A percentile compares a stretch with the other conserved stretches of the same genome.
Evolutionary conservation across 2,797 vertebrate species (phyloP).

Genomic region (Psittacula echo): DNA sequence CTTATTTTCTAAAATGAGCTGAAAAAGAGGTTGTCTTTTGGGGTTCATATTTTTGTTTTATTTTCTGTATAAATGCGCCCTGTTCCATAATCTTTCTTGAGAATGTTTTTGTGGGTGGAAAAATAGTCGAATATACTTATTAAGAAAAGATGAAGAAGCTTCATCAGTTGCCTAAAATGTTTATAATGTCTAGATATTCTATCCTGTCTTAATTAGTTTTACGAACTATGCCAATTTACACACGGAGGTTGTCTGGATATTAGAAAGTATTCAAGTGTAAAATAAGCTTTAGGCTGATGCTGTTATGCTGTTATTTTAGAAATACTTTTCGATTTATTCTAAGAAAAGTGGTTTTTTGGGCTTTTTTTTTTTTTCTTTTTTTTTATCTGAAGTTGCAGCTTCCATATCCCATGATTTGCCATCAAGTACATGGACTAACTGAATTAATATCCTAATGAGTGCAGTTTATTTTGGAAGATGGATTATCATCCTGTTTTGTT

Average conservation of each 20-base stretch:
- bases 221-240: background rate
- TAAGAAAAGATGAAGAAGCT: slow-evolving; percentile 51
- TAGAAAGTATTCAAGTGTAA: slow-evolving; percentile 59
- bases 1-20: slow-evolving; percentile 6
- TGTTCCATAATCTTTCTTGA: slow-evolving; percentile 2
- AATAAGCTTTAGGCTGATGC: slow-evolving; percentile 44
- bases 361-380: background rate
- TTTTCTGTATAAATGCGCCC: background rate
- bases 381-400: slow-evolving; percentile 8
- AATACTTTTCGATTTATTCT: slow-evolving; percentile 14
- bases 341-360: background rate
- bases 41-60: slow-evolving; percentile 15
- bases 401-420: background rate
- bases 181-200: slow-evolving; percentile 47
- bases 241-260: slow-evolving; percentile 33
- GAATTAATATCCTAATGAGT: background rate
- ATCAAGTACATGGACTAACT: background rate
- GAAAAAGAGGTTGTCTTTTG: background rate
- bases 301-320: slow-evolving; percentile 36
- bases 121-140: slow-evolving; percentile 37
- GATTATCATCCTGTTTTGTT: background rate
- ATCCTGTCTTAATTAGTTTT: slow-evolving; percentile 56
- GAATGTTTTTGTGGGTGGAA: slow-evolving; percentile 38
- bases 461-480: background rate
- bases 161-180: slow-evolving; percentile 40